Base-by-base conservation (phyloP, 2,113 vertebrate genomes). In the Chaetodon auriga region DNA sequence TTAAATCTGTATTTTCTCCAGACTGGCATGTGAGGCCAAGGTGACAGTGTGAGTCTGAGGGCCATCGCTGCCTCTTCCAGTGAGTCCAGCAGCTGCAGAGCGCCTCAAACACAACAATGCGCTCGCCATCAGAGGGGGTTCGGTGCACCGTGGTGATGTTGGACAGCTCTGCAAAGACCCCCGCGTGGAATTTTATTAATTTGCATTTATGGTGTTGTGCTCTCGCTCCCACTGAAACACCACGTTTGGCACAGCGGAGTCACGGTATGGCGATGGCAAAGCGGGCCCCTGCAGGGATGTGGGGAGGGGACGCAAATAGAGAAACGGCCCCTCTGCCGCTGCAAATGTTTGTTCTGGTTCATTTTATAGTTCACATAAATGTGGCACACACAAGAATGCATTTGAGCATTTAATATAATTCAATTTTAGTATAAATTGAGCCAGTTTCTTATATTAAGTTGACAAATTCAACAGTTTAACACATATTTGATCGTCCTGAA, bases 31-130 rank as follows among this genome's bases (percentile, higher is more conserved):
- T 30, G 58, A 83, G 64, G 71, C 30, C 54, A 82, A 75, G 73
- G 77, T 81, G 86, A 81, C 74, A 21, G 70, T 64, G 76, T 78
- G 84, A 77, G 76, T 57, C 15, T 12, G 78, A 81, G 68, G 71
- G 74, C 48, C 80, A 23, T 61, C 48, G 54, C 82, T 7, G 76
- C 80, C 63, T 78, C 54, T 9, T 68, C 68, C 63, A 70, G 49
- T 89, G 90, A 92, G 93, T 89, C 35, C 90, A 91, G 89, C 93
- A 94, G 93, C 93, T 93, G 93, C 93, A 85, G 76, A 87, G 92
- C 85, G 85, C 30, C 89, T 88, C 85, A 90, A 91, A 93, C 93
- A 92, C 92, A 93, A 93, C 92, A 94, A 94, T 93, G 78, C 78
- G 65, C 41, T 35, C 53, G 16, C 76, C 80, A 45, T 83, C 69